Evolutionary conservation across 2,888 invertebrate species (phyloP).

Genomic region (Spodoptera littoralis): DNA sequence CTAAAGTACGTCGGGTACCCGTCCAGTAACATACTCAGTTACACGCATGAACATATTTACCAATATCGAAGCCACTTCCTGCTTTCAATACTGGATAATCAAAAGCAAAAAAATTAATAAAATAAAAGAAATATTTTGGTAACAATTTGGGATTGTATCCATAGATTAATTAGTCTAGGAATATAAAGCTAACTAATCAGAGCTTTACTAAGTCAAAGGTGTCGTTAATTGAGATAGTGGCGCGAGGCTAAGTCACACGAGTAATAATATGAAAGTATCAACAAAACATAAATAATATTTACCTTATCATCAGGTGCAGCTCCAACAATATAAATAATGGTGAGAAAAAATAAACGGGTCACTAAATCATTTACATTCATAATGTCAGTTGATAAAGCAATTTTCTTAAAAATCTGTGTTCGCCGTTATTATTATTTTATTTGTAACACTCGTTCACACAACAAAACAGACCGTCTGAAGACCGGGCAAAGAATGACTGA

Average conservation of each 20-base stretch:
- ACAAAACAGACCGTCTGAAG: constrained; percentile 72
- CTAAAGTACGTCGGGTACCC: constrained; percentile 8
- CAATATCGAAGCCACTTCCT: constrained; percentile 3
- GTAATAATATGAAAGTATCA: constrained; percentile 1
- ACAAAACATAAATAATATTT: constrained; percentile 59
- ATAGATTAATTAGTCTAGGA: too few relatives aligned
- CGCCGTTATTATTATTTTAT: constrained; percentile 64
- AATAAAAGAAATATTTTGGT: too few relatives aligned
- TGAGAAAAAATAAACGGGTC: constrained; percentile 76
- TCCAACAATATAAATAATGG: constrained; percentile 75
- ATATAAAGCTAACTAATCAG: too few relatives aligned
- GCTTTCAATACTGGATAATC: not conserved
- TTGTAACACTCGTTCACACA: constrained; percentile 74
- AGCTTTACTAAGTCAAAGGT: constrained; percentile 2
- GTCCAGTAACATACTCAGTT: constrained; percentile 3
- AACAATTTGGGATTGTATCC: too few relatives aligned
- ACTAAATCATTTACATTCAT: constrained; percentile 81
- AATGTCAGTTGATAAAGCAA: constrained; percentile 62
- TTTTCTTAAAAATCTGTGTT: constrained; percentile 53
- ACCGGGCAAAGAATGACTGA: constrained; percentile 64
- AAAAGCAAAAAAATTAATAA: not conserved
- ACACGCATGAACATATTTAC: constrained; percentile 5
- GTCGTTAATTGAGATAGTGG: not conserved
- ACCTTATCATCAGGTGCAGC: constrained; percentile 80
- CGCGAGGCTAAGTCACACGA: constrained; percentile 1